Evolutionary conservation across 2,888 invertebrate species (phyloP), one percentile per base, ranked within the genome.

Genomic region (Mythimna pallens): DNA sequence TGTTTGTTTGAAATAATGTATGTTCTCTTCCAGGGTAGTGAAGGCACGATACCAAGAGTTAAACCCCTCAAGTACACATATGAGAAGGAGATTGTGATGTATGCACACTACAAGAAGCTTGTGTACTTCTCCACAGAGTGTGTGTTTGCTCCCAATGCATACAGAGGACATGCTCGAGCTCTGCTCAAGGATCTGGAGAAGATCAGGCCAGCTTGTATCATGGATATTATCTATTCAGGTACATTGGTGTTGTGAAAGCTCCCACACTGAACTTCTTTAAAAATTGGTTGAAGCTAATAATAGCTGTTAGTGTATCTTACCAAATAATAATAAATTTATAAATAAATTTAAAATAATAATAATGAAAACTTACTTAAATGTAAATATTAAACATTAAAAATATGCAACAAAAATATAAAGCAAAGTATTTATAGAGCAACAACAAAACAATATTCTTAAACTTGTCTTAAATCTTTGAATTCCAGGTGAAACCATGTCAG

Each of bases 51-150:
- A 88, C 98, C 99, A 2, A 97, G 99, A 86, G 99, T 99, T 25
- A 99, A 99, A 91, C 99, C 99, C 0, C 97, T 99, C 57, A 99
- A 99, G 92, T 99, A 99, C 92, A 98, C 99, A 0, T 99, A 99
- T 92, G 99, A 99, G 93, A 99, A 99, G 91, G 99, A 99, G 96
- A 99, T 99, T 90, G 99, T 99, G 0, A 99, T 99, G 99, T 99
- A 99, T 95, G 99, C 99, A 0, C 99, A 99, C 92, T 99, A 98
- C 92, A 99, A 99, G 92, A 98, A 98, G 89, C 95, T 99, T 43
- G 98, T 99, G 12, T 99, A 99, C 92, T 99, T 99, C 94, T 99
- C 99, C 3, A 99, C 99, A 0, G 99, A 99, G 94, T 99, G 99
- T 95, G 98, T 99, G 64, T 99, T 99, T 96, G 99, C 99, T 3